Base-by-base conservation (phyloP, 2,113 vertebrate genomes). In the Caloenas nicobarica region DNA sequence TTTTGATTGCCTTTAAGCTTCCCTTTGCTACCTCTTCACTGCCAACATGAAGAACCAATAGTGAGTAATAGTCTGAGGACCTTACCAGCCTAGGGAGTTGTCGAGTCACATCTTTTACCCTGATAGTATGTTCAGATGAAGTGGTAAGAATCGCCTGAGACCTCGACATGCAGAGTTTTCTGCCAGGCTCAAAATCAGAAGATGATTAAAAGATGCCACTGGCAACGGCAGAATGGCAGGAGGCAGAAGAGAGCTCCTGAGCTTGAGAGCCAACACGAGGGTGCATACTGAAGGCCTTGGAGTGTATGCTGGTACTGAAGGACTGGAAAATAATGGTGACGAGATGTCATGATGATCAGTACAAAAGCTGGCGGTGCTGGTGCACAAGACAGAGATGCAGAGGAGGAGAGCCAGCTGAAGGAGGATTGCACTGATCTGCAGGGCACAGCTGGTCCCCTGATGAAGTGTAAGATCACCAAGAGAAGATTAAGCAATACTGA, bases 261-360 rank as follows among this genome's bases (percentile, higher is more conserved):
- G 73, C 13, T 53, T 36, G 29, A 51, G 34, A 76, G 70, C 48
- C 57, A 88, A 7, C 25, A 21, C 5, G 3, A 1, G 14, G 18
- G 15, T 53, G 16, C 31, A 24, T 40, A 19, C 82, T 58, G 36
- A 86, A 86, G 54, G 62, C 36, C 65, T 31, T 50, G 50, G 33
- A 69, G 22, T 2, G 8, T 19, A 24, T 14, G 21, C 3, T 62
- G 60, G 46, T 42, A n/a, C 58, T 2, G 6, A 83, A 53, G 19
- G 42, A 58, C 18, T 54, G 25, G 60, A 66, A 51, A 86, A 58
- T 5, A 81, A 86, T 0, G 2, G 40, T 53, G 65, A 69, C 11
- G 24, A 64, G 42, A 31, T 24, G 28, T 33, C 73, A 9, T 1
- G 11, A 19, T 0, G 1, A 31, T 13, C 16, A 21, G 44, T n/a